Conservation (phyloP, 2,888 invertebrate species). For the Smittia sp. region DNA sequence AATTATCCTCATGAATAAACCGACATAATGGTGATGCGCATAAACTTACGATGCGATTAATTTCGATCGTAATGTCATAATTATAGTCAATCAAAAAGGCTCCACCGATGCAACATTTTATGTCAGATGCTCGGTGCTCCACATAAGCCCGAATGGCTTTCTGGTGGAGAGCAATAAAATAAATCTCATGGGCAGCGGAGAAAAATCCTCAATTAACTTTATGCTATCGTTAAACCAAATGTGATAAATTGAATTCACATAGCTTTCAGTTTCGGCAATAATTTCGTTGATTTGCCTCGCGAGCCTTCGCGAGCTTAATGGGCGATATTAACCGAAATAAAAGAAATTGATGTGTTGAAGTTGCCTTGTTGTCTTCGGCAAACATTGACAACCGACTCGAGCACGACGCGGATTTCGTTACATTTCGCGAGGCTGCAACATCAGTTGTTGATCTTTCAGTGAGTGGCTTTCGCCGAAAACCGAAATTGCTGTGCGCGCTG, state of each 20-base stretch:
- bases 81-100: conserved; percentile 29
- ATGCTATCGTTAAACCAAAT: conserved; percentile 25
- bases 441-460: background rate
- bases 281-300: conserved; percentile 3
- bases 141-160: background rate
- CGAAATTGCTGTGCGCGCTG: background rate
- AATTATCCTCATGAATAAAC: conserved; percentile 7
- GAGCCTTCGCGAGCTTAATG: background rate
- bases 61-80: conserved; percentile 31
- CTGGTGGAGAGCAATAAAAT: background rate
- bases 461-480: background rate
- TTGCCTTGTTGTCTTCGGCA: background rate
- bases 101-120: conserved; percentile 9
- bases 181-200: background rate
- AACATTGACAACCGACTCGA: background rate
- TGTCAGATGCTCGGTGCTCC: background rate
- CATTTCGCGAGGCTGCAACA: background rate
- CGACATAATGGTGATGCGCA: conserved; percentile 26
- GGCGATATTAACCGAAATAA: background rate
- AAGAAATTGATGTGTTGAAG: background rate
- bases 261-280: background rate
- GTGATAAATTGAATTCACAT: conserved; percentile 30
- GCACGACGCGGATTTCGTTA: background rate
- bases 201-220: conserved; percentile 28
- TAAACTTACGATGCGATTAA: conserved; percentile 17